Evolutionary conservation across 2,113 vertebrate species (phyloP), one percentile per base, ranked within the genome.

Genomic region (Glaucomys volans): DNA sequence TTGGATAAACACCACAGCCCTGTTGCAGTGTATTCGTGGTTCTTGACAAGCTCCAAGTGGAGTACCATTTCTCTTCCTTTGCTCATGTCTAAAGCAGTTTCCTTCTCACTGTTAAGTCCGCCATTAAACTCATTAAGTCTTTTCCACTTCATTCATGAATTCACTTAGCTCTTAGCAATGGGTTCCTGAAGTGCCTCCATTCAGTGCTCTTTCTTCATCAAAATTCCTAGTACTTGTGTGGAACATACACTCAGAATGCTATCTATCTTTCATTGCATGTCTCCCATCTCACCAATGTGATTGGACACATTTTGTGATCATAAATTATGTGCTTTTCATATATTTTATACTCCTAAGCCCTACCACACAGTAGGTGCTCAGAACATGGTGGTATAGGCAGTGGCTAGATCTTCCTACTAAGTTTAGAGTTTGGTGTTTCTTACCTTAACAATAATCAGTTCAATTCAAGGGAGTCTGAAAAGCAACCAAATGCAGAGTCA

Each of bases 381-480:
- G n/a, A n/a, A n/a, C n/a, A n/a, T n/a, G n/a, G n/a, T n/a, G n/a
- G n/a, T n/a, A n/a, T n/a, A n/a, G n/a, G n/a, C n/a, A n/a, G n/a
- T n/a, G 24, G 26, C 37, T 69, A 28, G 35, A 20, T 89, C 35
- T 87, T 84, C 32, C n/a, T 50, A 13, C 52, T n/a, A 72, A 66
- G 44, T 76, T 84, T 72, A 91, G 28, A 96, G 76, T 77, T 80
- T 83, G 50, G 5, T 40, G 62, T 91, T 87, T 95, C 62, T 89
- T 86, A 89, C 35, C n/a, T n/a, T 57, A 85, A 86, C 62, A 87
- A 84, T 90, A 52, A 88, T 50, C 26, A 57, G 18, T 72, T 96
- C 37, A 85, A 82, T 66, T 85, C n/a, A 85, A 84, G 57, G 75
- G n/a, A 92, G 22, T 44, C 2, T 91, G 42, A 69, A 89, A 92